A percentile compares a stretch with the other conserved stretches of the same genome.
phyloP scores from a whole-genome alignment of 2,113 vertebrate species.

The Phyllostomus hastatus region DNA sequence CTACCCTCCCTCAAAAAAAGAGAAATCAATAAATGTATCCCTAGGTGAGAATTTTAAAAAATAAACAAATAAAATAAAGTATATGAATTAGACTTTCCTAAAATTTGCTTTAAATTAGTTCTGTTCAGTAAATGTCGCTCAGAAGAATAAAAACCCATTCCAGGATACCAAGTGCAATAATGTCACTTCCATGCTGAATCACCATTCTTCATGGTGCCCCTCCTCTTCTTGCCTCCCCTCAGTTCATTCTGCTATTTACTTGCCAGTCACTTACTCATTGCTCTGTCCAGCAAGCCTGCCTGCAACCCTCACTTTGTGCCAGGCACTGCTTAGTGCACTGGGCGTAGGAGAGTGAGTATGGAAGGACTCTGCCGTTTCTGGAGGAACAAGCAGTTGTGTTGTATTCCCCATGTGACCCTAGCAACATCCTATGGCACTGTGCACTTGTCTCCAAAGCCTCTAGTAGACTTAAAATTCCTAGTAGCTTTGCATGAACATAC shows the following conservation, averaged over 20 bases:
- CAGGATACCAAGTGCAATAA: background rate
- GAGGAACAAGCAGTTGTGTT: background rate
- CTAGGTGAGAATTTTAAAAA: too few species aligned
- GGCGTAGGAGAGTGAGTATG: background rate
- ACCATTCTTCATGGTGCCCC: background rate
- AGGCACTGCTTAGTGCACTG: background rate
- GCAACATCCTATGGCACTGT: too few species aligned
- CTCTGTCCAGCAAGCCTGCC: background rate
- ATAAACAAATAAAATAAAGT: background rate
- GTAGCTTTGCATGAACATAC: background rate
- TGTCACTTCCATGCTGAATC: background rate
- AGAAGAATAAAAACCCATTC: background rate
- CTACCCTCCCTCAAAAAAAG: too few species aligned
- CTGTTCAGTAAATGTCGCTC: background rate
- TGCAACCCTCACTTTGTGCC: background rate
- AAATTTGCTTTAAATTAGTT: slow-evolving; percentile 7
- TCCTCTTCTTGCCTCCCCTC: background rate
- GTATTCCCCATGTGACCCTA: background rate
- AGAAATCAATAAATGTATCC: too few species aligned
- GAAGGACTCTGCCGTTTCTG: background rate
- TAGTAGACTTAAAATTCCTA: background rate
- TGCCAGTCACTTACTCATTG: background rate
- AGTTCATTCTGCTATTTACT: background rate
- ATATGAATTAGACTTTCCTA: background rate
- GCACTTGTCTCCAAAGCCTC: background rate